phyloP scores from a whole-genome alignment of 2,797 vertebrate genomes.

The Poliocrania exsul region DNA sequence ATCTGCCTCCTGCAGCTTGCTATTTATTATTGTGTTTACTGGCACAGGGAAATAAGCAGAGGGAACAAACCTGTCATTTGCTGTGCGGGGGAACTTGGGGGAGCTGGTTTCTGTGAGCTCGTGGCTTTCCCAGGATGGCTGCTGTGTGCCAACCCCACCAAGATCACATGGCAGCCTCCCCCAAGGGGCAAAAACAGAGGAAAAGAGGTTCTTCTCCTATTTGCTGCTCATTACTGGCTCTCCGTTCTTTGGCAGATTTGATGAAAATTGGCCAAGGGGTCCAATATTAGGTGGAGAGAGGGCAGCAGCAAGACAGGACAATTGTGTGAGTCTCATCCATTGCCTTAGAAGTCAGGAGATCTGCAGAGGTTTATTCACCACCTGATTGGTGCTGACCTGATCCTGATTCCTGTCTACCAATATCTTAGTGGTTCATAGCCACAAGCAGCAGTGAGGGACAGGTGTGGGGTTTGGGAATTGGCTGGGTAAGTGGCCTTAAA shows the following conservation, averaged over 20 bases:
- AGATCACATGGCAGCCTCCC: not conserved
- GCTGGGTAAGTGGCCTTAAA: not conserved
- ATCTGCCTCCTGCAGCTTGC: slow-evolving; percentile 56
- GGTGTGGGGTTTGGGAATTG: accelerated
- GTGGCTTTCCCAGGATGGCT: not conserved
- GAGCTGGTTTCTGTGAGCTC: not conserved
- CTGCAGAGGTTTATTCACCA: not conserved
- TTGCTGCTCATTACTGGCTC: not conserved
- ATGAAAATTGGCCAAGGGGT: not conserved
- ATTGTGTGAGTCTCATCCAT: accelerated
- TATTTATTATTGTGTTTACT: slow-evolving; percentile 63
- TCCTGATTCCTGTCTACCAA: not conserved
- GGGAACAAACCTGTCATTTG: slow-evolving; percentile 29
- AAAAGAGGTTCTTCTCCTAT: not conserved
- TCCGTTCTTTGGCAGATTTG: not conserved
- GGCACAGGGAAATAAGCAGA: not conserved
- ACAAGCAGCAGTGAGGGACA: not conserved
- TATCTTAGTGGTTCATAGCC: accelerated
- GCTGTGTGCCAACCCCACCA: accelerated
- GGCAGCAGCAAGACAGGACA: not conserved
- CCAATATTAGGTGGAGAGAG: not conserved
- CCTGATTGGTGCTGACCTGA: not conserved
- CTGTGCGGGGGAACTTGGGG: not conserved
- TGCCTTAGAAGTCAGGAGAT: not conserved
- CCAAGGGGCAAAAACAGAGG: not conserved